Evolutionary conservation across 2,797 vertebrate species (phyloP).

Genomic region (Cryptoblepharus egeriae): DNA sequence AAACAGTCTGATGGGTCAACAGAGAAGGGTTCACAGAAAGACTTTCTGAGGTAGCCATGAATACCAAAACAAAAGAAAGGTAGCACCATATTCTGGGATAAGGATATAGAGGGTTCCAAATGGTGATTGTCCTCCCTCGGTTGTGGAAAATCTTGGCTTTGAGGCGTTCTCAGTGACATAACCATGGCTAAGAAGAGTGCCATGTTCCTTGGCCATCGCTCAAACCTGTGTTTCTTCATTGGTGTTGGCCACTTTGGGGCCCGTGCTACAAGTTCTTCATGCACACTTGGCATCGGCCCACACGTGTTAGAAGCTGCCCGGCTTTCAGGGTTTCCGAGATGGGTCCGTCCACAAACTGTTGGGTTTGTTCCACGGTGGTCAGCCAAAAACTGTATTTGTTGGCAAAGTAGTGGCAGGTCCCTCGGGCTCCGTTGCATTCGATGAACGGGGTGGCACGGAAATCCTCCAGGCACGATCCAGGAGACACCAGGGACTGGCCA

Average conservation of each 20-base stretch:
- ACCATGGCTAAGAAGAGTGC: conserved; percentile 19
- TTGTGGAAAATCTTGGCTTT: conserved; percentile 16
- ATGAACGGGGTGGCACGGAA: conserved; percentile 96
- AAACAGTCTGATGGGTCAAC: not conserved
- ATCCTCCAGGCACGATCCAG: conserved; percentile 95
- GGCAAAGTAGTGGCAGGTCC: conserved; percentile 94
- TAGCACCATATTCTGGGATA: conserved; percentile 85
- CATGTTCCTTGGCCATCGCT: conserved; percentile 36
- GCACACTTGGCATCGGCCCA: conserved; percentile 97
- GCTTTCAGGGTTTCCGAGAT: conserved; percentile 88
- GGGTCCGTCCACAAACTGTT: conserved; percentile 82
- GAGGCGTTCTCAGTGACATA: conserved; percentile 34
- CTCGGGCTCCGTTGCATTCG: conserved; percentile 91
- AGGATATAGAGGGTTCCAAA: conserved; percentile 42
- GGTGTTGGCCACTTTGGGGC: rapidly evolving
- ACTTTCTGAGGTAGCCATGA: conserved; percentile 87
- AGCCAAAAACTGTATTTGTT: conserved; percentile 99
- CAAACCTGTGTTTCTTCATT: not conserved
- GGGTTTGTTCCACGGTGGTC: conserved; percentile 83
- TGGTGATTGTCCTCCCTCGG: conserved; percentile 49
- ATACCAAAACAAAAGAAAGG: conserved; percentile 30
- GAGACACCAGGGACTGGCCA: conserved; percentile 93
- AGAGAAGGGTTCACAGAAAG: conserved; percentile 37
- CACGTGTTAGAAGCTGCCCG: conserved; percentile 83
- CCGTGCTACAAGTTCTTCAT: conserved; percentile 91